Base-by-base conservation (phyloP, 2,888 invertebrate species). In the Creontiades dilutus region DNA sequence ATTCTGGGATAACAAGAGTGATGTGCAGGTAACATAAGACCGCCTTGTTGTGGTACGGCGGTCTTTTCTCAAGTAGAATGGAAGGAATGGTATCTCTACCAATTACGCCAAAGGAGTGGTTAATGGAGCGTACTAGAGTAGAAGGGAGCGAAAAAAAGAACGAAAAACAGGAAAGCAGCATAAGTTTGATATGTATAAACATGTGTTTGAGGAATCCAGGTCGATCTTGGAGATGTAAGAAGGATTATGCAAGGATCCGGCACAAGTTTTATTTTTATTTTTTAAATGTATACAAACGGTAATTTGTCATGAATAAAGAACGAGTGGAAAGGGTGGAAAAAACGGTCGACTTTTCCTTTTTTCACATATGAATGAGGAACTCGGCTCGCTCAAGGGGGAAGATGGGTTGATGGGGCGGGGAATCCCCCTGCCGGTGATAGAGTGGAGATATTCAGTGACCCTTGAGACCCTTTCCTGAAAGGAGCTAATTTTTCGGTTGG, bases 401-500 rank as follows among this genome's bases (percentile, higher is more conserved):
- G 81, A 47, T 28, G 46, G 46, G 28, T 28, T 13, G 80, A 80
- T 37, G 37, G 46, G 13, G 52, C 14, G 57, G 23, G 23, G 68
- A 13, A 19, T 61, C 19, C 61, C 61, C 61, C 46, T 14, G n/a
- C 46, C 76, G 47, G 88, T 88, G 88, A 88, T 88, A 80, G 88
- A 88, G 88, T 88, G 78, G 88, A 80, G 88, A 80, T 88, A 88
- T 88, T 88, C 88, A 88, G 88, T 88, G 88, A 88, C 88, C 88
- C 88, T 88, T 55, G 88, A 88, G 88, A 88, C 88, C 80, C 76
- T 78, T 81, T 19, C 75, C 85, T 85, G 85, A 90, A 90, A 90
- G 86, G 90, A 90, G 90, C 85, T 90, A 90, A 90, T 90, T 90
- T 90, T 90, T 90, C 90, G 90, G 90, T 84, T 82, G 90, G 85